Evolutionary conservation across 2,888 invertebrate genomes (phyloP).

Genomic region (Crossocerus cetratus): DNA sequence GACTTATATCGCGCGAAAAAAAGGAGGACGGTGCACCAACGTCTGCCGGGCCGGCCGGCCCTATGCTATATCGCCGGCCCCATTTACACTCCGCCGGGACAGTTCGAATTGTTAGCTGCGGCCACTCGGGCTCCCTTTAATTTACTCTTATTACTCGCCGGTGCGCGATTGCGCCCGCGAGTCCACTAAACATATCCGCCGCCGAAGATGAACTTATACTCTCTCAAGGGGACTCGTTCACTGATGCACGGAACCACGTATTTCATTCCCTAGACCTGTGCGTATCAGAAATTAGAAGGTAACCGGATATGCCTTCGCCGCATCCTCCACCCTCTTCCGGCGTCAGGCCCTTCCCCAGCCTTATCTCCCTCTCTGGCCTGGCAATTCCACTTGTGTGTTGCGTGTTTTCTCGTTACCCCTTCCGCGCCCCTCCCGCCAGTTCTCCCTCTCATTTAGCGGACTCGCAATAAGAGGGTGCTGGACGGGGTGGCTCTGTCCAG

Average conservation of each 20-base stretch:
- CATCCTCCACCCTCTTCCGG: slow-evolving; percentile 23
- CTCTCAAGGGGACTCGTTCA: slow-evolving; percentile 41
- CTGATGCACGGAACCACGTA: slow-evolving; percentile 25
- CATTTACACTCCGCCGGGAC: slow-evolving; percentile 53
- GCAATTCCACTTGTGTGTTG: background rate
- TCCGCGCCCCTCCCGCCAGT: background rate
- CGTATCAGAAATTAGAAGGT: slow-evolving; percentile 66
- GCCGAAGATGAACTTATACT: slow-evolving; percentile 48
- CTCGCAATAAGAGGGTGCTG: slow-evolving; percentile 65
- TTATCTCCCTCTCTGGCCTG: slow-evolving; percentile 13
- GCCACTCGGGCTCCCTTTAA: slow-evolving; percentile 43
- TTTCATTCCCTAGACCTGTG: slow-evolving; percentile 37
- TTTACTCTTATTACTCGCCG: slow-evolving; percentile 50
- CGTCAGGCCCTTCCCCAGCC: slow-evolving; percentile 8
- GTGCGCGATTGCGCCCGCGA: slow-evolving; percentile 42
- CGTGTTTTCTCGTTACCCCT: background rate
- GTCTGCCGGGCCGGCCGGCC: background rate
- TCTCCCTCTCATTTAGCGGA: slow-evolving; percentile 56
- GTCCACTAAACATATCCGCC: slow-evolving; percentile 41
- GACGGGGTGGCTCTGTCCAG: slow-evolving; percentile 47
- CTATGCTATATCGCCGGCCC: slow-evolving; percentile 39
- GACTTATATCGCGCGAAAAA: slow-evolving; percentile 46
- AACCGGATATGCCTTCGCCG: slow-evolving; percentile 44
- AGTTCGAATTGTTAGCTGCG: slow-evolving; percentile 59
- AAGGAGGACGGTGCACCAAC: slow-evolving; percentile 10